These are phyloP conservation scores for Apogon talboti DNA, from an alignment of 2,797 vertebrate genomes.

Conservation along the genomic window DNA sequence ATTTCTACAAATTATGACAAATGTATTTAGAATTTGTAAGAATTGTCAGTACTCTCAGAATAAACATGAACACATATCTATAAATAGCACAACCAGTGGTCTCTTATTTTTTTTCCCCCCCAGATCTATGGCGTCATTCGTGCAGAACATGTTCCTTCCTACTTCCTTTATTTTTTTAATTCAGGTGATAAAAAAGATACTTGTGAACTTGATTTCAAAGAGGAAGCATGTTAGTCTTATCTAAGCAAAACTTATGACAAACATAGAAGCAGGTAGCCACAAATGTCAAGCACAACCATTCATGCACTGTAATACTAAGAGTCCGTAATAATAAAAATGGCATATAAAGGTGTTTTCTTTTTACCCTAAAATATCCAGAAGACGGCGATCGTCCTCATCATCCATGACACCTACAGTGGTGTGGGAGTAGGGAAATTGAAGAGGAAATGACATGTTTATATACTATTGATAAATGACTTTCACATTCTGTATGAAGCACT, in stretches of 20 bases:
- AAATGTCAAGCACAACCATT: slow-evolving; percentile 2
- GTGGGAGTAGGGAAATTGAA: not conserved
- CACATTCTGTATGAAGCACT: no score
- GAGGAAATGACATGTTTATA: not conserved
- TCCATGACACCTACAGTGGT: slow-evolving; percentile 95
- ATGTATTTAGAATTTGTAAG: no score
- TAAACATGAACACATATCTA: no score
- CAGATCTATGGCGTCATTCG: no score
- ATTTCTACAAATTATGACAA: no score
- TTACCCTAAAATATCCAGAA: slow-evolving; percentile 99
- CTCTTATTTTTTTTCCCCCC: no score
- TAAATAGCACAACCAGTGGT: no score
- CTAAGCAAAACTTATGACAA: not conserved
- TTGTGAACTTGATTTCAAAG: not conserved
- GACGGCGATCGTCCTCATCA: slow-evolving; percentile 99
- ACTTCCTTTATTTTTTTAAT: no score
- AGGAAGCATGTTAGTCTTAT: not conserved
- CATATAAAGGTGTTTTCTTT: slow-evolving; percentile 42
- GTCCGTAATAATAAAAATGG: not conserved
- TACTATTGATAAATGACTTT: no score
- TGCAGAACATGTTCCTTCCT: no score
- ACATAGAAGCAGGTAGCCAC: not conserved
- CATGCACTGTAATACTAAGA: not conserved
- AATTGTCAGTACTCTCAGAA: no score
- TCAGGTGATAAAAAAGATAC: not conserved